Conservation (phyloP, 2,113 vertebrate species). For the Terrapene triunguis region DNA sequence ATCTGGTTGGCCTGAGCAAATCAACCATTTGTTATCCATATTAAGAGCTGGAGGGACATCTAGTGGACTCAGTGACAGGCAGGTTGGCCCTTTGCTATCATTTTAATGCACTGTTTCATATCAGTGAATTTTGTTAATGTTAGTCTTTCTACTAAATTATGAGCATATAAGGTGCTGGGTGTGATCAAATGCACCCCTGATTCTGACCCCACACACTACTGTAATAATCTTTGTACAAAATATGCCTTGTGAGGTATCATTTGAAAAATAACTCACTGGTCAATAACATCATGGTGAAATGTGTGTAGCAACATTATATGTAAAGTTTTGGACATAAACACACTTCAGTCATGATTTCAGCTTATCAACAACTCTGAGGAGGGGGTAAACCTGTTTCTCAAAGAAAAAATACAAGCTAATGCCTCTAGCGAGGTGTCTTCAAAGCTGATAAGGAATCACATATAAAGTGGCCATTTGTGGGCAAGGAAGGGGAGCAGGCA, state of each 20-base stretch:
- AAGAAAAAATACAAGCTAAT: neutral
- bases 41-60: slow-evolving; percentile 67
- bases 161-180: neutral
- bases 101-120: neutral
- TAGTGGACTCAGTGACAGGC: slow-evolving; percentile 50
- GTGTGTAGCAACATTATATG: neutral
- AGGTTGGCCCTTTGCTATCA: neutral
- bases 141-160: slow-evolving; percentile 8
- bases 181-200: neutral
- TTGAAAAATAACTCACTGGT: neutral
- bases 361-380: neutral
- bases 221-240: neutral
- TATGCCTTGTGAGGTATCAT: neutral
- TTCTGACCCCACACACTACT: neutral
- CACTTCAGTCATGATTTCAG: neutral
- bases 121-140: neutral
- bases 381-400: neutral
- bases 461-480: neutral
- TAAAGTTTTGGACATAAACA: neutral
- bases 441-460: neutral
- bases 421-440: neutral
- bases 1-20: neutral
- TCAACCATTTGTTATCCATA: neutral
- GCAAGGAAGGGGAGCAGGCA: neutral
- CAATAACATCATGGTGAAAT: neutral